Evolutionary conservation across 37 sponge, comb jelly and placozoan genomes (phyloP).

Genomic region (Spongilla lacustris): DNA sequence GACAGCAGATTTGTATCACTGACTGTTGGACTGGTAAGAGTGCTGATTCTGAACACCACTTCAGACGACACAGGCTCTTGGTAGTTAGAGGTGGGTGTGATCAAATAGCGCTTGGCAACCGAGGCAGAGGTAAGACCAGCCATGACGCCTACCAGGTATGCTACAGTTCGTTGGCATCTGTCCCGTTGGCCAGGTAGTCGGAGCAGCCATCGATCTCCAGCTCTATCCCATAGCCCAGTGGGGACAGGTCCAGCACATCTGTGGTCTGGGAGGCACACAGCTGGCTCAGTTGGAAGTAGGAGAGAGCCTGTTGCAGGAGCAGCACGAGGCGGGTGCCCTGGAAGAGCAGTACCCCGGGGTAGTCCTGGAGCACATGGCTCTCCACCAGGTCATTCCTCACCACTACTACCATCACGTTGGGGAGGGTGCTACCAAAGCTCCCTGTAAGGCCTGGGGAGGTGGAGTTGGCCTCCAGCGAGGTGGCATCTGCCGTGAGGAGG

Average conservation of each 20-base stretch:
- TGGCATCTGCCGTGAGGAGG: conserved; percentile 55
- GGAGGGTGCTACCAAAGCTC: conserved; percentile 73
- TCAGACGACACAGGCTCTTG: conserved; percentile 58
- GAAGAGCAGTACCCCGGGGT: conserved; percentile 2
- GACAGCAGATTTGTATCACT: conserved; percentile 22
- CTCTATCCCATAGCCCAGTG: conserved; percentile 37
- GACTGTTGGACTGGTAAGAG: background rate
- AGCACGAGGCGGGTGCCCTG: conserved; percentile 50
- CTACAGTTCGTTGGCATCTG: conserved; percentile 63
- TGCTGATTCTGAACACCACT: conserved; percentile 34
- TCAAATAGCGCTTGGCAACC: too few species aligned
- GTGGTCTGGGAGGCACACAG: conserved; percentile 59
- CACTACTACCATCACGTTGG: conserved; percentile 44
- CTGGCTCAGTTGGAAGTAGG: conserved; percentile 56
- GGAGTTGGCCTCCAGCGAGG: conserved; percentile 28
- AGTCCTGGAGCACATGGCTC: background rate
- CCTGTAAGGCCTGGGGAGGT: conserved; percentile 67
- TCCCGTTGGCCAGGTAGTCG: conserved; percentile 65
- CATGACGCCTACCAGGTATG: too few species aligned
- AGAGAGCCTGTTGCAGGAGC: conserved; percentile 65
- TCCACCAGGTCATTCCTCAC: conserved; percentile 52
- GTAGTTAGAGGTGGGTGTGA: background rate
- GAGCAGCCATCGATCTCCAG: conserved; percentile 73
- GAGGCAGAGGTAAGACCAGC: too few species aligned
- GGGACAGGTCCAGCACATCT: conserved; percentile 49